Base-by-base conservation (phyloP, 2,797 vertebrate species). In the Labroides dimidiatus region DNA sequence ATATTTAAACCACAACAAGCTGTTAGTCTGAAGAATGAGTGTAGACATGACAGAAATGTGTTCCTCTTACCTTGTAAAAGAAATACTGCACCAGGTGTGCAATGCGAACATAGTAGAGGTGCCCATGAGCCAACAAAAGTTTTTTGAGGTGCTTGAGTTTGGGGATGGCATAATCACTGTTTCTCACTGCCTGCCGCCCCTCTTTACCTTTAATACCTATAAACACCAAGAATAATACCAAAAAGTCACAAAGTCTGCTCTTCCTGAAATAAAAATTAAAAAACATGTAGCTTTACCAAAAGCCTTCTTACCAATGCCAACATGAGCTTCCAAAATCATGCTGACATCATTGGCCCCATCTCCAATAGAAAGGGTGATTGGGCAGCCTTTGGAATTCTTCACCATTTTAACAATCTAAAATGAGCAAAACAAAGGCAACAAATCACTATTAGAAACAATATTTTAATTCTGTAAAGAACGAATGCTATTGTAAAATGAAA, bases 61-160 rank as follows among this genome's bases (percentile, higher is more conserved):
- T 19, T 69, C 17, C 10, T 20, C 90, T 77, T 92, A 98, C 98
- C 97, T 99, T 99, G 93, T 99, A 99, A 92, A 99, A 99, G 95
- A 99, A 99, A 94, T 99, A 99, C 77, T 99, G 98, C 91, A 99
- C 98, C 80, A 99, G 95, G 79, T 99, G 96, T 76, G 98, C 95
- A 86, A 99, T 99, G 91, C 98, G 96, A 77, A 99, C 96, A 13
- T 99, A 99, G 90, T 99, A 99, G 42, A 99, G 96, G 91, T 99
- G 98, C 21, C 98, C 98, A 10, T 99, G 98, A 64, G 89, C 97
- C 90, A 99, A 91, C 5, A 99, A 85, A 49, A 99, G 92, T 90
- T 96, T 99, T 86, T 94, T 97, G 65, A 99, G 94, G 81, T 99
- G 96, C 81, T 98, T 99, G 66, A 99, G 97, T 91, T 98, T 99